Evolutionary conservation across 1,140 invertebrate genomes (phyloP).

Genomic region (Drosophila prosaltans): DNA sequence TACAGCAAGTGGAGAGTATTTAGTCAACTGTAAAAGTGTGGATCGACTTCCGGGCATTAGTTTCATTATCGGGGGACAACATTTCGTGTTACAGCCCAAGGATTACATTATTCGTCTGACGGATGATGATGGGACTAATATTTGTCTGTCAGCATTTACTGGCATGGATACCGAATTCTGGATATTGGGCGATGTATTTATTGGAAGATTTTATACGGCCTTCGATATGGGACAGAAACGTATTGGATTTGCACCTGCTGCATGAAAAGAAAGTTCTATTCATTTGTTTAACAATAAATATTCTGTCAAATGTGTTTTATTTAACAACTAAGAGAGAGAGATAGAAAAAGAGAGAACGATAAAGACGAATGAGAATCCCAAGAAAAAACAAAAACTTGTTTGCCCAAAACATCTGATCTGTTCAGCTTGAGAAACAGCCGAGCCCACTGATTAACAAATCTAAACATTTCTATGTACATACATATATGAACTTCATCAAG

Average conservation of each 20-base stretch:
- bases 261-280: conserved; percentile 17
- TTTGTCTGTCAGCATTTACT: conserved; percentile 47
- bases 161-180: conserved; percentile 43
- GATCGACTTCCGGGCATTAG: conserved; percentile 38
- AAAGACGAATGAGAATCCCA: no score
- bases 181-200: conserved; percentile 85
- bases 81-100: conserved; percentile 34
- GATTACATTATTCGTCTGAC: conserved; percentile 41
- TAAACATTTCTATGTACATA: neutral
- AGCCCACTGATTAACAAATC: conserved; percentile 25
- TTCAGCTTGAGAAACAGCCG: conserved; percentile 29
- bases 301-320: conserved; percentile 22
- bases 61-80: conserved; percentile 45
- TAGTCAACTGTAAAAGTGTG: conserved; percentile 32
- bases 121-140: conserved; percentile 29
- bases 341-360: conserved; percentile 12
- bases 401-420: conserved; percentile 37
- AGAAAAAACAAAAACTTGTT: conserved; percentile 22
- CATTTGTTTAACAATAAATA: neutral
- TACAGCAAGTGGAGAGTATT: conserved; percentile 38
- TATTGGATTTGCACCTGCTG: conserved; percentile 84
- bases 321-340: conserved; percentile 8
- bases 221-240: conserved; percentile 87
- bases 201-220: conserved; percentile 88
- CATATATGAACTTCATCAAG: conserved; percentile 13